Evolutionary conservation across 1,140 invertebrate genomes (phyloP), one percentile per base, ranked within the genome.

Genomic region (Battus philenor): DNA sequence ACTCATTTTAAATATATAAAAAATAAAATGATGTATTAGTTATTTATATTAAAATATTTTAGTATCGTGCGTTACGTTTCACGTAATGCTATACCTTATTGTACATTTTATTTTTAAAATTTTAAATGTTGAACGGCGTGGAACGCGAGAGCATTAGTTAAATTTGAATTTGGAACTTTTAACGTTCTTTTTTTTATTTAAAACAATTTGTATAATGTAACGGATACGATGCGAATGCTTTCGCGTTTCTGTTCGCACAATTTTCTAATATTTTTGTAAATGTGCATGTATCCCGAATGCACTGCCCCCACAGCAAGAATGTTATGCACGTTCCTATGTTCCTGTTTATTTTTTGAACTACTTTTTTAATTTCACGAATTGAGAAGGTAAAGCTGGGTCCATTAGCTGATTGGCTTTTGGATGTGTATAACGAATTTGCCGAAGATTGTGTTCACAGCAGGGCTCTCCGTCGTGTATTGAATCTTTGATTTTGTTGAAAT

Each of bases 211-310:
- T 24, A 46, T 32, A 46, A 34, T 47, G 36, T 26, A 43, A 15
- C 29, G 7, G 17, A 36, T 29, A 4, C 4, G 9, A 7, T 13
- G 27, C 38, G 17, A 31, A 44, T 44, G 41, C 15, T 51, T 65
- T 67, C 22, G 31, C 2, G 15, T 41, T 59, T 66, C 59, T 56
- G 59, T 50, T 58, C 56, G 52, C 27, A 44, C 27, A 44, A 57
- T 59, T 70, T 54, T 62, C 56, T 59, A 56, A 55, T 64, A 47
- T 54, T 61, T 54, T 54, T 68, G 73, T 77, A 68, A 55, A 70
- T 77, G 79, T 83, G 79, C 79, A 83, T 83, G 76, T 61, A 43
- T 75, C 75, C 76, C 53, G 74, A 81, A 81, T 83, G 79, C 79
- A 83, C 79, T 75, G 47, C 66, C 68, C 58, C 65, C 59, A 63